Evolutionary conservation across 2,113 vertebrate genomes (phyloP).

Genomic region (Lipotes vexillifer): DNA sequence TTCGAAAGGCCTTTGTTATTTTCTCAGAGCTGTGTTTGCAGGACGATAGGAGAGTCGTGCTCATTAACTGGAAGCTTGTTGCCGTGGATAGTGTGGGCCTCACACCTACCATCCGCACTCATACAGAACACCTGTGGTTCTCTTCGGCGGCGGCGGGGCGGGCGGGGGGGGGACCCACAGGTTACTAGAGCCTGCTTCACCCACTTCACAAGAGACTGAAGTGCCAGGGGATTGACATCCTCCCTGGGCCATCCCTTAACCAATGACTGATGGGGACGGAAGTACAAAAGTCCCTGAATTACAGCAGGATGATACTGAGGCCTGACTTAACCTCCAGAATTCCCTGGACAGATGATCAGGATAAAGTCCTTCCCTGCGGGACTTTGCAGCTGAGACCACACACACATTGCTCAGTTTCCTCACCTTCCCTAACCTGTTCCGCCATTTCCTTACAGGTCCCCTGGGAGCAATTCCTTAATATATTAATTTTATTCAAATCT

Average conservation of each 20-base stretch:
- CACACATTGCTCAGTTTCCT: not conserved
- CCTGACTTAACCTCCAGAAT: not conserved
- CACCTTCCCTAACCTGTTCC: not conserved
- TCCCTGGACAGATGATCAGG: not conserved
- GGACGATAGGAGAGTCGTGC: not conserved
- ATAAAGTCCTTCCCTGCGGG: not conserved
- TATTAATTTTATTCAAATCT: not conserved
- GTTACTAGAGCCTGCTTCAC: not conserved
- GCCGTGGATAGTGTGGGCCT: too few species aligned
- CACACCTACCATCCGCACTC: not conserved
- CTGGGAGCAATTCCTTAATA: not conserved
- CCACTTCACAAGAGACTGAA: too few species aligned
- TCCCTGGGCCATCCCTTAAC: not conserved
- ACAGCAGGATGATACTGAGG: not conserved
- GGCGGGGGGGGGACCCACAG: too few species aligned
- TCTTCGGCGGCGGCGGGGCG: too few species aligned
- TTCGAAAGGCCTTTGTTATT: not conserved
- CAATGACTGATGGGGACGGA: not conserved
- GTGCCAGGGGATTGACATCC: not conserved
- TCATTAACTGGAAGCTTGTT: not conserved
- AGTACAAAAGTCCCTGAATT: not conserved
- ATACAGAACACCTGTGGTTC: not conserved
- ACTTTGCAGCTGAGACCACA: not conserved
- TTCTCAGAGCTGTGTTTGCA: not conserved
- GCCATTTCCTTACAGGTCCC: not conserved